These are phyloP conservation scores for Dromiciops gliroides DNA, from an alignment of 2,113 vertebrate species.

Conservation along the genomic window DNA sequence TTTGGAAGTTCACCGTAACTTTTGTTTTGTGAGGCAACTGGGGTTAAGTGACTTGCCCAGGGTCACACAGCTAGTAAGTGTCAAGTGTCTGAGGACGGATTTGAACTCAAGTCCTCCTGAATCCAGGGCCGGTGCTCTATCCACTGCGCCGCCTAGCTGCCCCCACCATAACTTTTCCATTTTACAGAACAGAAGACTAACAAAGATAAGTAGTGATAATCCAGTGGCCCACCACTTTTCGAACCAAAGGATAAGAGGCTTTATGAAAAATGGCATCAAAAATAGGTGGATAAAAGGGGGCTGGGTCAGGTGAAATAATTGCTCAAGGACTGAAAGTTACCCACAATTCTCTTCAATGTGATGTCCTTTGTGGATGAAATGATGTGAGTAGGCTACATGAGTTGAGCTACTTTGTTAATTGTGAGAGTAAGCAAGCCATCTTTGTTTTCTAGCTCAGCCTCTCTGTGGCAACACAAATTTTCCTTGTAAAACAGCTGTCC, in stretches of 20 bases:
- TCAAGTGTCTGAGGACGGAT: too few relatives aligned
- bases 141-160: too few relatives aligned
- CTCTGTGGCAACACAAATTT: neutral
- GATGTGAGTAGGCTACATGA: neutral
- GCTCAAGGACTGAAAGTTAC: neutral
- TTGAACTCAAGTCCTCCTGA: too few relatives aligned
- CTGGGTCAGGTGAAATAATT: neutral
- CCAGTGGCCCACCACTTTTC: neutral
- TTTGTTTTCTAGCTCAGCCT: neutral
- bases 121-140: too few relatives aligned
- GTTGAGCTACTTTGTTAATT: neutral
- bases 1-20: neutral
- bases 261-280: neutral
- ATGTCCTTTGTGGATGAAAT: neutral
- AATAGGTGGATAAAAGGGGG: neutral
- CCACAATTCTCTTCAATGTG: neutral
- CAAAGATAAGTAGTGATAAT: neutral
- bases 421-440: neutral
- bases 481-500: neutral
- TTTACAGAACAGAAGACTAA: conserved; percentile 10
- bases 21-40: too few relatives aligned
- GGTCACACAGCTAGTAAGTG: too few relatives aligned
- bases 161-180: too few relatives aligned
- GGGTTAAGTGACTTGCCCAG: too few relatives aligned
- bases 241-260: neutral